Evolutionary conservation across 2,797 vertebrate species (phyloP), one percentile per base, ranked within the genome.

Genomic region (Melanotaenia trifasciata): DNA sequence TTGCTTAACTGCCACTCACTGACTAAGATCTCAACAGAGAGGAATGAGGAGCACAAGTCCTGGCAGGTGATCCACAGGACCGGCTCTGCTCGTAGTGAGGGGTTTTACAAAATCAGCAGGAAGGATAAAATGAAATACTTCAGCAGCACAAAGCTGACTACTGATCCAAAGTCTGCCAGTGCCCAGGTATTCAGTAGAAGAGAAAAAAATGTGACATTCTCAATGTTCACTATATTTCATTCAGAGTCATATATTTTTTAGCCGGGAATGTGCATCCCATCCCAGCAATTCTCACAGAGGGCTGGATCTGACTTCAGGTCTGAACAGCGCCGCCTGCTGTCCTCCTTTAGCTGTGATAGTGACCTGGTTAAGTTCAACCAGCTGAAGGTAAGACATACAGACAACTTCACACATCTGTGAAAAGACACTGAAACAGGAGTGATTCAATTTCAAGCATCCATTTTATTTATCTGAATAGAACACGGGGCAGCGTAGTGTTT

Each of bases 311-410:
- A 98, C 89, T 94, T 98, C 80, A 94, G 97, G 54, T 98, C 96
- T 0, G 97, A 99, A 87, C 98, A 99, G 56, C 96, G 98, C 24
- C 96, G 98, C 73, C 95, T 99, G 68, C 87, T 99, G 81, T 98
- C 98, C 24, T 97, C 96, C 35, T 98, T 99, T 87, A 97, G 96
- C 89, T 98, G 96, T 4, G 98, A 99, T 81, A 98, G 98, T 0
- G 98, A 99, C 87, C 94, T 99, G 86, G 95, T 99, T 72, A 98
- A 97, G 91, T 99, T 99, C 90, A 99, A 99, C 94, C 98, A 99
- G 87, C 96, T 99, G 64, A 98, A 99, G 96, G 98, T 99, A 74
- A 80, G 89, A 28, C 11, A 40, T 14, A 57, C 16, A 3, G 7
- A 28, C 6, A 32, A 32, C 47, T 11, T 10, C n/a, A 12, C 9